Percentiles rank a stretch among this genome's conserved stretches.
Evolutionary conservation across 2,888 invertebrate species (phyloP).

Genomic region (Dasypolia templi): DNA sequence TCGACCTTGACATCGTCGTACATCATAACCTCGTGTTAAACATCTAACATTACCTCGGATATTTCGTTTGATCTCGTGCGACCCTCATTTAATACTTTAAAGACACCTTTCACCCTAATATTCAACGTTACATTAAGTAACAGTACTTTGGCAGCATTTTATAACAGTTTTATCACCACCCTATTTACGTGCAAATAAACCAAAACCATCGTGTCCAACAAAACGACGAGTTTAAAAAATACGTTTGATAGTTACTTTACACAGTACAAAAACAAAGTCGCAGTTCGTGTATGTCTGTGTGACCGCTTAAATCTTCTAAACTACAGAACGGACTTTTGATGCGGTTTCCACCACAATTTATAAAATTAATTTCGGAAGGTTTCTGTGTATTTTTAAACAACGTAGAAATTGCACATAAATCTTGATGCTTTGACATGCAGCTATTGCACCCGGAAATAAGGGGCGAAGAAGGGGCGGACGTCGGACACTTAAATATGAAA

Average conservation of each 20-base stretch:
- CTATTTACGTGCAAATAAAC: slow-evolving; percentile 43
- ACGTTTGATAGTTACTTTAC: slow-evolving; percentile 13
- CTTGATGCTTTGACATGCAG: neutral
- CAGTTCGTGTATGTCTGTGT: neutral
- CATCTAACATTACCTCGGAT: no score
- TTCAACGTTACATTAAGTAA: no score
- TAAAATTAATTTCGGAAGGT: neutral
- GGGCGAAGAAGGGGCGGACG: no score
- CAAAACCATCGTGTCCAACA: slow-evolving; percentile 26
- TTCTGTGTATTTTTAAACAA: no score
- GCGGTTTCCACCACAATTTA: neutral
- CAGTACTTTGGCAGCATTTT: slow-evolving; percentile 32
- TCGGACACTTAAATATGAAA: slow-evolving; percentile 38
- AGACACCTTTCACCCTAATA: slow-evolving; percentile 24
- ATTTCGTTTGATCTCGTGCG: neutral
- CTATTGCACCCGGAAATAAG: neutral
- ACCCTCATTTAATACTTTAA: slow-evolving; percentile 28
- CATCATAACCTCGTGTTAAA: neutral
- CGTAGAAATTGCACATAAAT: neutral
- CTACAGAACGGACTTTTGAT: neutral
- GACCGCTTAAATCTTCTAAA: neutral
- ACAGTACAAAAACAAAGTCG: neutral
- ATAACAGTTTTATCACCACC: slow-evolving; percentile 40
- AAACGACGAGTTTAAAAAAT: slow-evolving; percentile 44
- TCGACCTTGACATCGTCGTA: no score